phyloP scores from a whole-genome alignment of 1,140 invertebrate genomes.

The Diploscapter pachys region DNA sequence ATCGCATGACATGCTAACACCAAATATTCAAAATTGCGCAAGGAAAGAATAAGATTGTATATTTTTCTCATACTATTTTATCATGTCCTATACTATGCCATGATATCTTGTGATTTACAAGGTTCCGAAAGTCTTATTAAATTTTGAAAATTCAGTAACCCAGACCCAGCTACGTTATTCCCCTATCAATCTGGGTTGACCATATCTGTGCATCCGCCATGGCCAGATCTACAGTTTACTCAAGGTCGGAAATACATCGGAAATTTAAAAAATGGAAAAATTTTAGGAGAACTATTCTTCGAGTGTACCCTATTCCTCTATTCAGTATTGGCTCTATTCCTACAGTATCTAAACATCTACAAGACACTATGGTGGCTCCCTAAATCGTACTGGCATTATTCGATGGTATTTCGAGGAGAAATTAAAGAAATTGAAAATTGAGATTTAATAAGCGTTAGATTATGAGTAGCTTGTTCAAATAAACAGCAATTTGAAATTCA shows the following conservation, averaged over 20 bases:
- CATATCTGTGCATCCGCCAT: slow-evolving; percentile 27
- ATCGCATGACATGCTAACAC: too few relatives aligned
- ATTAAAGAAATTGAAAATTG: neutral
- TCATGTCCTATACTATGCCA: too few relatives aligned
- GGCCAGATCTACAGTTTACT: slow-evolving; percentile 31
- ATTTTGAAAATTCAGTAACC: too few relatives aligned
- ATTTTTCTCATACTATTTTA: too few relatives aligned
- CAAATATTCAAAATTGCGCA: too few relatives aligned
- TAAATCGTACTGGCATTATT: slow-evolving; percentile 80
- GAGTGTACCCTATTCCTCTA: slow-evolving; percentile 77
- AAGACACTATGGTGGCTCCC: slow-evolving; percentile 94
- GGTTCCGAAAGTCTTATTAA: too few relatives aligned
- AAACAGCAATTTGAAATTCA: too few relatives aligned
- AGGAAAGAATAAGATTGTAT: too few relatives aligned
- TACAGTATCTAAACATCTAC: slow-evolving; percentile 91
- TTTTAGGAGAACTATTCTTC: slow-evolving; percentile 71
- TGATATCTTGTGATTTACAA: too few relatives aligned
- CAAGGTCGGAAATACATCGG: slow-evolving; percentile 59
- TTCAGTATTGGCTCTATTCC: slow-evolving; percentile 68
- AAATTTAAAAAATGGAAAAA: too few relatives aligned
- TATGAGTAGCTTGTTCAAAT: too few relatives aligned
- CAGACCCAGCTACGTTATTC: too few relatives aligned
- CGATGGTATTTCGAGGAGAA: slow-evolving; percentile 68
- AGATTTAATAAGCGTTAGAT: slow-evolving; percentile 58
- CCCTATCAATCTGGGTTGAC: slow-evolving; percentile 11